Conservation (phyloP, 2,888 invertebrate genomes). For the Mactromeris polynyma region DNA sequence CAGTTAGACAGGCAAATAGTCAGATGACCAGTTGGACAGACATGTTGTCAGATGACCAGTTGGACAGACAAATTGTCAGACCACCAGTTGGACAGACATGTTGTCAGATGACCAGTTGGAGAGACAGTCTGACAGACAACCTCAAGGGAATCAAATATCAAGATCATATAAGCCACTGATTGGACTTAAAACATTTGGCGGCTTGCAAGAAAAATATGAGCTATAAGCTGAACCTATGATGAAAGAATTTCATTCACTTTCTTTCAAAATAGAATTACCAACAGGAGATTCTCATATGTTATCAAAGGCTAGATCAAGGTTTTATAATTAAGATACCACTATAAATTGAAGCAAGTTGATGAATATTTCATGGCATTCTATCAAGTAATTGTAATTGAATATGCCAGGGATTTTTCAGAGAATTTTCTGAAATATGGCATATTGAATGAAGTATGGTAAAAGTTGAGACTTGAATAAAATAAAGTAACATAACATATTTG, state of each 20-base stretch:
- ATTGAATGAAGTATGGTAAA: background rate
- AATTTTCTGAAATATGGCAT: background rate
- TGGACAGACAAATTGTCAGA: background rate
- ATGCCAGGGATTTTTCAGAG: background rate
- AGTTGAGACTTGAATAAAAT: background rate
- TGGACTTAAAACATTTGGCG: too few relatives aligned
- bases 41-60: background rate
- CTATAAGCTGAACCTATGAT: background rate
- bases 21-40: background rate
- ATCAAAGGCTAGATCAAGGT: background rate
- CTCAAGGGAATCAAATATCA: background rate
- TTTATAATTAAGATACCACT: background rate
- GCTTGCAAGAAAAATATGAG: background rate
- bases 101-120: background rate
- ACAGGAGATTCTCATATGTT: background rate
- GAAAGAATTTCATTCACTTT: background rate
- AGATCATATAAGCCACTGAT: background rate
- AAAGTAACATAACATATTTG: background rate
- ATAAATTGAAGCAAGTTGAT: background rate
- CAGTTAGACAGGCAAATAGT: background rate
- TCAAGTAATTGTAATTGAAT: background rate
- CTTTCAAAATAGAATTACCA: background rate
- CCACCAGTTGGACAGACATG: background rate
- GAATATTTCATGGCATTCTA: slow-evolving; percentile 17
- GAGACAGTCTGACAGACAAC: background rate